Conservation (phyloP, 1,140 invertebrate genomes). For the Sweltsa coloradensis region DNA sequence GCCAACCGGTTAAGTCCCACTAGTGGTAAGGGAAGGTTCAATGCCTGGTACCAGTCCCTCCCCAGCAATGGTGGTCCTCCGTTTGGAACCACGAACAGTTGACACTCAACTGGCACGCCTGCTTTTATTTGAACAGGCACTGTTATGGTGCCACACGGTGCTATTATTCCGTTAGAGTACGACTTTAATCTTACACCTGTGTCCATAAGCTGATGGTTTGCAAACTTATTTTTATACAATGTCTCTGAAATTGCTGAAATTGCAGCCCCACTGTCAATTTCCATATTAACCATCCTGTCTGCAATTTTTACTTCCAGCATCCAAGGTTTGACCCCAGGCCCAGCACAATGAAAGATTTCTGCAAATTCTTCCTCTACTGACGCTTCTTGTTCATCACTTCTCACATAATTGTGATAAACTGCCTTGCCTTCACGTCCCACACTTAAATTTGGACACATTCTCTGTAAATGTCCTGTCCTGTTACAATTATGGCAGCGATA, state of each 20-base stretch:
- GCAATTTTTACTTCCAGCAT: background rate
- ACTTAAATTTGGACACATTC: background rate
- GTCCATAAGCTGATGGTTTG: background rate
- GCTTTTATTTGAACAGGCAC: background rate
- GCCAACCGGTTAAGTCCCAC: background rate
- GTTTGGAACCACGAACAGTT: background rate
- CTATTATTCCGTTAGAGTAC: background rate
- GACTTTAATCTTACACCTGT: background rate
- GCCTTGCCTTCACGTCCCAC: background rate
- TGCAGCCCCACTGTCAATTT: conserved; percentile 1
- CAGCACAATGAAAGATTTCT: background rate
- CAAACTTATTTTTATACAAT: background rate
- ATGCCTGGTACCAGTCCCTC: conserved; percentile 17
- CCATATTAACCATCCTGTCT: background rate
- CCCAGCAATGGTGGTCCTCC: conserved; percentile 14
- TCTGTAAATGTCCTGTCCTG: background rate
- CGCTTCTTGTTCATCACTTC: background rate
- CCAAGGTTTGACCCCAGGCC: background rate
- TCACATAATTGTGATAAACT: background rate
- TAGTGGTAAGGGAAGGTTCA: conserved; percentile 1
- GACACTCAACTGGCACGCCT: background rate
- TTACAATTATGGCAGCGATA: conserved; percentile 1
- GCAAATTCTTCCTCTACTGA: background rate
- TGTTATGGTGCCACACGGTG: background rate
- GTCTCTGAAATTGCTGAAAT: background rate